A percentile compares a stretch with the other conserved stretches of the same genome.
These are phyloP conservation scores for Sebastes oblongus DNA, from an alignment of 2,797 vertebrate species.

Conservation along the genomic window DNA sequence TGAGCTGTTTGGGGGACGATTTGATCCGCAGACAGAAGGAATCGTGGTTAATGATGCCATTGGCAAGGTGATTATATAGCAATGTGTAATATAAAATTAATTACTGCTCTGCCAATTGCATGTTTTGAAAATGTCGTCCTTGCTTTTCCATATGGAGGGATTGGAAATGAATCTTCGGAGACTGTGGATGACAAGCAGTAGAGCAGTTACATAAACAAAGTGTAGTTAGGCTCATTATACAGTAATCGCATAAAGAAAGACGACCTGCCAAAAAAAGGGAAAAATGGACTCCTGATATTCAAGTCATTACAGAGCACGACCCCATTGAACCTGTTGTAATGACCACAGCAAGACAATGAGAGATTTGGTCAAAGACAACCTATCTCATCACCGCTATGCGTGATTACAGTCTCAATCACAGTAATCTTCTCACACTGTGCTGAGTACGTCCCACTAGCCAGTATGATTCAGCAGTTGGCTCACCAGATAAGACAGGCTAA, in stretches of 20 bases:
- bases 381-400: not conserved
- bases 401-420: not conserved
- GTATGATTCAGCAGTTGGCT: not conserved
- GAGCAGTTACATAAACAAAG: not conserved
- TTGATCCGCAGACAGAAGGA: constrained; percentile 40
- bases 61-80: constrained; percentile 46
- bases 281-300: not conserved
- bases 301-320: not conserved
- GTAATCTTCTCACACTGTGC: not conserved
- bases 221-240: not conserved
- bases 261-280: not conserved
- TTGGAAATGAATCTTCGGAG: constrained; percentile 13
- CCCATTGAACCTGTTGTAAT: not conserved
- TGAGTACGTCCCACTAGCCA: not conserved
- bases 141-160: constrained; percentile 22
- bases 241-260: not conserved
- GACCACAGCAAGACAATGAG: not conserved
- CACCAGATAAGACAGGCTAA: not conserved
- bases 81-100: constrained; percentile 41
- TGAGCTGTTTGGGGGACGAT: constrained; percentile 48
- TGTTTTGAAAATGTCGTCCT: constrained; percentile 14
- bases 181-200: not conserved
- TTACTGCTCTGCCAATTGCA: constrained; percentile 34
- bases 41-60: constrained; percentile 50
- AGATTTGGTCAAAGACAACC: not conserved